These are phyloP conservation scores for Lithosia quadra DNA, from an alignment of 2,888 invertebrate genomes.

Conservation along the genomic window DNA sequence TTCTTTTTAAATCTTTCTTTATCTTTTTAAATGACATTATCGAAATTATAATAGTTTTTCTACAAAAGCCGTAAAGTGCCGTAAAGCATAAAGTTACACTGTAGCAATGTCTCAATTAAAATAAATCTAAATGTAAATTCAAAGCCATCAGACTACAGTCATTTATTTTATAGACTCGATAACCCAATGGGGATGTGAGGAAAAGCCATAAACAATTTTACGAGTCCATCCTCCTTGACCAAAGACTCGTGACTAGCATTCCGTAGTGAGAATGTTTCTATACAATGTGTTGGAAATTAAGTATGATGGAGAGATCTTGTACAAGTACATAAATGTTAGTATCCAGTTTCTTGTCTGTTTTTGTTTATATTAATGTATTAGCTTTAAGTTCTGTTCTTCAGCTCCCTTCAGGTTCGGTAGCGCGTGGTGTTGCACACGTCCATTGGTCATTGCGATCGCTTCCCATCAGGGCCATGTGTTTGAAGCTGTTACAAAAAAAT, in stretches of 20 bases:
- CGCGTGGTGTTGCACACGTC: too few species aligned
- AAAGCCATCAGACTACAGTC: conserved; percentile 51
- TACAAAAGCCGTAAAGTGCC: neutral
- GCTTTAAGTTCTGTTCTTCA: too few species aligned
- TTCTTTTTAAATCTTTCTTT: too few species aligned
- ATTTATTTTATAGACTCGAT: conserved; percentile 60
- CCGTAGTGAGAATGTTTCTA: conserved; percentile 15
- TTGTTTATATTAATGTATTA: neutral
- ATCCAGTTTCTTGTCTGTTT: neutral
- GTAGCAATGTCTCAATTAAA: conserved; percentile 27
- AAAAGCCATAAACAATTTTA: conserved; percentile 62
- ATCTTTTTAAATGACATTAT: neutral
- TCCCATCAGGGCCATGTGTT: too few species aligned
- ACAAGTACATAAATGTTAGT: neutral
- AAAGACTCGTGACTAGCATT: conserved; percentile 47
- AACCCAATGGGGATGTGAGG: conserved; percentile 53
- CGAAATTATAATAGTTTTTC: neutral
- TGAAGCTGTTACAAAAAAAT: too few species aligned
- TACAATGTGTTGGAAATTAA: conserved; percentile 16
- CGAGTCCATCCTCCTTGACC: conserved; percentile 57
- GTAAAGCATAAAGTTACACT: neutral
- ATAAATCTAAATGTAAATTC: conserved; percentile 8
- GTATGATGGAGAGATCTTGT: neutral
- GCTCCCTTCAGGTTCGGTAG: too few species aligned
- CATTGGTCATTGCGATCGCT: too few species aligned